These are phyloP conservation scores for Acrocephalus arundinaceus DNA, from an alignment of 2,113 vertebrate genomes.

Conservation along the genomic window DNA sequence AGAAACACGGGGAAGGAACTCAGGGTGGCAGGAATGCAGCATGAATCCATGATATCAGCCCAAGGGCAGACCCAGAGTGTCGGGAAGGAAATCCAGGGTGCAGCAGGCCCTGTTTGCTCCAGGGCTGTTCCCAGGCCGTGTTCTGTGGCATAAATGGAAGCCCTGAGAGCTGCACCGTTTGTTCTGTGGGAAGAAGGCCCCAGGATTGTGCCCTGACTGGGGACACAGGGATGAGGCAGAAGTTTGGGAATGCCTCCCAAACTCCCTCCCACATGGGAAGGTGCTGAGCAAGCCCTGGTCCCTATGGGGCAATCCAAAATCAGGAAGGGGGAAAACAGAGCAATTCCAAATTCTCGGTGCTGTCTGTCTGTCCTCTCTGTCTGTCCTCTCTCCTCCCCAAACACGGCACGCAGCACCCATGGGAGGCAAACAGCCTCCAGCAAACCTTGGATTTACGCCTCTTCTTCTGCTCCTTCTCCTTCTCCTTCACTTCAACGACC, in stretches of 20 bases:
- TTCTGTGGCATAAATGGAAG: neutral
- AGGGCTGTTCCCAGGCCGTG: fast-evolving
- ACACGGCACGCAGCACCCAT: neutral
- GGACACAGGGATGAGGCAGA: neutral
- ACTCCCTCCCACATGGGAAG: neutral
- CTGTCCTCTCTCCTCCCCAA: neutral
- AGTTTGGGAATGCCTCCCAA: neutral
- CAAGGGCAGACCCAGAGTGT: neutral
- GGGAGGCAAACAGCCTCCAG: neutral
- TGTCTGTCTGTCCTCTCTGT: no score
- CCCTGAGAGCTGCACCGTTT: neutral
- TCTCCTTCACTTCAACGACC: neutral
- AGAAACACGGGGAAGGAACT: neutral
- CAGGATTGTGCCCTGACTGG: fast-evolving
- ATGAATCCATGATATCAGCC: neutral
- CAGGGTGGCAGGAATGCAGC: neutral
- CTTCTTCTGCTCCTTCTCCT: neutral
- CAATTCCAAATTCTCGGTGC: neutral
- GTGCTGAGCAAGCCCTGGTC: neutral
- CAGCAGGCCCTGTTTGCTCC: neutral
- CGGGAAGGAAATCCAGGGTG: neutral
- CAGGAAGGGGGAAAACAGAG: neutral
- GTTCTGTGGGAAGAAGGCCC: neutral
- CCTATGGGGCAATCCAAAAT: neutral
- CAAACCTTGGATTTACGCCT: slow-evolving; percentile 48